Conservation (phyloP, 2,888 invertebrate genomes). For the Drosophila kuntzei region DNA sequence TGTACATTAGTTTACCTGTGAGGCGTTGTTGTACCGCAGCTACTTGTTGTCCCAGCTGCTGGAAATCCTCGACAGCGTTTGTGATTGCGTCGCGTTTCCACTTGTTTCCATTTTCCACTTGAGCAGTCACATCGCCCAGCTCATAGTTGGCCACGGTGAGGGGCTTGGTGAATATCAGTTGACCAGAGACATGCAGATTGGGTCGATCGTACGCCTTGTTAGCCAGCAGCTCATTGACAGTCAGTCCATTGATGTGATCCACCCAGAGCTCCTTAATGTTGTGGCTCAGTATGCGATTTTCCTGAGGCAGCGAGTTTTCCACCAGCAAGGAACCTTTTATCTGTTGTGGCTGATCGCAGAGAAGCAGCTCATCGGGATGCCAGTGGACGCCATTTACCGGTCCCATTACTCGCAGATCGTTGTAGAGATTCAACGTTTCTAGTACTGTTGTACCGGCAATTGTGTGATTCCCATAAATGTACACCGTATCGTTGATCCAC, state of each 20-base stretch:
- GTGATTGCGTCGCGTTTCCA: constrained; percentile 34
- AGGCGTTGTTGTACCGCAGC: constrained; percentile 59
- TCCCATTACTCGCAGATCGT: constrained; percentile 77
- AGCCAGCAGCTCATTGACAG: constrained; percentile 66
- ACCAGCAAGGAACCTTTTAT: constrained; percentile 74
- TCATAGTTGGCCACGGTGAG: constrained; percentile 71
- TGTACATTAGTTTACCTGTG: constrained; percentile 39
- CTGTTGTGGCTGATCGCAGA: constrained; percentile 74
- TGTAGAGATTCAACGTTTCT: constrained; percentile 76
- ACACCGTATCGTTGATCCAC: constrained; percentile 86
- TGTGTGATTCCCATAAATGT: constrained; percentile 83
- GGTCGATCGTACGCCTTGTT: constrained; percentile 68
- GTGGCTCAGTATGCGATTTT: constrained; percentile 71
- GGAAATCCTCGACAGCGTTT: constrained; percentile 34
- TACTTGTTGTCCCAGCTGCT: constrained; percentile 45
- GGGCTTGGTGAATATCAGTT: constrained; percentile 75
- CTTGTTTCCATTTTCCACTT: constrained; percentile 27
- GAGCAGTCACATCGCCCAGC: constrained; percentile 28
- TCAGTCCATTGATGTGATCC: constrained; percentile 80
- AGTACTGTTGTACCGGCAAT: constrained; percentile 86
- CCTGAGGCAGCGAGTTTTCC: constrained; percentile 56
- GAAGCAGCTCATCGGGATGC: constrained; percentile 83
- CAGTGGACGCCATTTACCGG: constrained; percentile 85
- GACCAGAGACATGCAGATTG: constrained; percentile 73
- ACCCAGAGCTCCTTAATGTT: constrained; percentile 77